Evolutionary conservation across 30 jellyfish, hydroid and myxozoan genomes (phyloP), one percentile per base, ranked within the genome.

Genomic region (Nemopilema nomurai): DNA sequence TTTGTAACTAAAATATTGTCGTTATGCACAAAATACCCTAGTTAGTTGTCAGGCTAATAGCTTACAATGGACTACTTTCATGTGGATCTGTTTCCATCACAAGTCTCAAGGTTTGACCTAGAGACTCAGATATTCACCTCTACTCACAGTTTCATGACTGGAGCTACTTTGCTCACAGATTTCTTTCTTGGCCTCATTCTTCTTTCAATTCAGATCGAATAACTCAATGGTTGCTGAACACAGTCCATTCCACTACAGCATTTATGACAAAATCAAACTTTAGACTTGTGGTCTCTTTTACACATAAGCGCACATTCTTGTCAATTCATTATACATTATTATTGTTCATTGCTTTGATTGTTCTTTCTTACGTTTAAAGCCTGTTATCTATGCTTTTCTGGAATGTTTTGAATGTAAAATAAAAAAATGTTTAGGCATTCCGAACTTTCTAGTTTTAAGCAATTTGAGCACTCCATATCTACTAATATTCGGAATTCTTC

Each of bases 91-190:
- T n/a, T n/a, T n/a, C n/a, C n/a, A n/a, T n/a, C n/a, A n/a, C n/a
- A n/a, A n/a, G n/a, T n/a, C n/a, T n/a, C 31, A 67, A 18, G 77
- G 4, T 23, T 67, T 67, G 77, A 49, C 77, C 77, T 4, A 18
- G 41, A 67, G 77, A 67, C 41, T 67, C 77, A 67, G 57, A 67
- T 17, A 23, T 67, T 67, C 77, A 24, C 31, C 77, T 67, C 77
- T 67, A 1, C 41, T 67, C 77, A 41, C 74, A 50, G 67, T 72
- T 31, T 72, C 27, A 72, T 31, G 31, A 49, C 83, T 7, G 83
- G 67, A 33, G 69, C 19, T 72, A 31, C 67, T 72, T 72, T 9
- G 25, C 67, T 16, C 31, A 72, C 70, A 31, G 69, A 72, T 72
- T 31, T 50, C 67, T 31, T 33, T 70, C 69, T 72, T 25, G 69